Conservation (phyloP, 2,113 vertebrate genomes). For the Alouatta palliata region DNA sequence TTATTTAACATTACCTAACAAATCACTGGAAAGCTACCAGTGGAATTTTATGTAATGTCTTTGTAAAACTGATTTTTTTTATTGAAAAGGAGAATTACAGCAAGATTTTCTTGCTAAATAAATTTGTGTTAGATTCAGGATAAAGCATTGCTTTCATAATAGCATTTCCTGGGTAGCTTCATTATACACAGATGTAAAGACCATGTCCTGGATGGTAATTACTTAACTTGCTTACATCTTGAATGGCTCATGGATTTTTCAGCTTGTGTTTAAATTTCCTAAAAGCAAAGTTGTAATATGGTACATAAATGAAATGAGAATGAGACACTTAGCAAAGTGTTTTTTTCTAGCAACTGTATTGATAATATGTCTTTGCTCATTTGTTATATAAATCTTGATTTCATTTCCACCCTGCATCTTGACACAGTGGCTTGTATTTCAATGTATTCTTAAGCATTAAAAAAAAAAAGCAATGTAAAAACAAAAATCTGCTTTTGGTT, state of each 20-base stretch:
- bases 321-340: not conserved
- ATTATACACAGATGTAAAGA: not conserved
- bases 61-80: not conserved
- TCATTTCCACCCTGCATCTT: not conserved
- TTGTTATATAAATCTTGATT: not conserved
- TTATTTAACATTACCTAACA: not conserved
- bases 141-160: not conserved
- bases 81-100: not conserved
- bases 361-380: not conserved
- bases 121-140: slow-evolving; percentile 16
- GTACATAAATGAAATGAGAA: slow-evolving; percentile 24
- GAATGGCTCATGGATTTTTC: not conserved
- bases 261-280: not conserved
- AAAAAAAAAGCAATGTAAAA: slow-evolving; percentile 46
- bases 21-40: not conserved
- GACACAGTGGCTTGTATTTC: not conserved
- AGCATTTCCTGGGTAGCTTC: not conserved
- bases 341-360: not conserved
- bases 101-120: not conserved
- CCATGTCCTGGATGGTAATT: not conserved
- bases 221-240: not conserved
- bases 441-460: slow-evolving; percentile 17
- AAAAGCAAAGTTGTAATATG: not conserved
- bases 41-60: not conserved
- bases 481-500: slow-evolving; percentile 36